phyloP scores from a whole-genome alignment of 1,140 invertebrate species.

The Stegodyphus mimosarum region DNA sequence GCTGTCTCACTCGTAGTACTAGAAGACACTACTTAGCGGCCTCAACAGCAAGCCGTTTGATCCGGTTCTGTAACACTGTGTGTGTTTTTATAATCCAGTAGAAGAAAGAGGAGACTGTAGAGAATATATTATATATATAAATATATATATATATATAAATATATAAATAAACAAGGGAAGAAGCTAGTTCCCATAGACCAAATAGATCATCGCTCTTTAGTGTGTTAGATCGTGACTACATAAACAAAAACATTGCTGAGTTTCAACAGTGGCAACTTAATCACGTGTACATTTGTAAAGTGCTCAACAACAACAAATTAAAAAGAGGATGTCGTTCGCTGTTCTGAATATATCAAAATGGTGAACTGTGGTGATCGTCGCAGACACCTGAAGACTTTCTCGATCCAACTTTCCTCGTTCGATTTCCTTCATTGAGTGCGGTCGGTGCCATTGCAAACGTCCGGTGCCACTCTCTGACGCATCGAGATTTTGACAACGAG shows the following conservation, averaged over 20 bases:
- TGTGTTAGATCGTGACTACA: conserved; percentile 51
- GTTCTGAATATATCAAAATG: conserved; percentile 21
- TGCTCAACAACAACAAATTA: conserved; percentile 37
- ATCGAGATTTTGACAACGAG: conserved; percentile 57
- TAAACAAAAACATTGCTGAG: background rate
- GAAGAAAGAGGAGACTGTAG: conserved; percentile 47
- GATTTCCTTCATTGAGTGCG: conserved; percentile 29
- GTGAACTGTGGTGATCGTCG: conserved; percentile 9
- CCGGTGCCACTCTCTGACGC: conserved; percentile 10
- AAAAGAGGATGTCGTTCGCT: background rate
- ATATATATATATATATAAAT: conserved; percentile 18
- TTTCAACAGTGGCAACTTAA: conserved; percentile 14
- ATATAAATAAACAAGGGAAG: conserved; percentile 28
- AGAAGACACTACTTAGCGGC: conserved; percentile 43
- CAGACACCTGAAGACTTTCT: conserved; percentile 17
- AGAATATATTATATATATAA: conserved; percentile 36
- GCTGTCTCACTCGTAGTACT: conserved; percentile 46
- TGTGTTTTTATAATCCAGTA: conserved; percentile 59
- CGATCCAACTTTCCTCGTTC: conserved; percentile 35
- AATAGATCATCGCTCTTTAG: conserved; percentile 54
- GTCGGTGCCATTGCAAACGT: background rate
- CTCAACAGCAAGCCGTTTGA: background rate
- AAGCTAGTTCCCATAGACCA: conserved; percentile 53
- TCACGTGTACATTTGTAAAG: conserved; percentile 61
- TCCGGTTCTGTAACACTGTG: conserved; percentile 39